These are phyloP conservation scores for Anthopleura xanthogrammica DNA, from an alignment of 92 coral and sea anemone species.

Conservation along the genomic window DNA sequence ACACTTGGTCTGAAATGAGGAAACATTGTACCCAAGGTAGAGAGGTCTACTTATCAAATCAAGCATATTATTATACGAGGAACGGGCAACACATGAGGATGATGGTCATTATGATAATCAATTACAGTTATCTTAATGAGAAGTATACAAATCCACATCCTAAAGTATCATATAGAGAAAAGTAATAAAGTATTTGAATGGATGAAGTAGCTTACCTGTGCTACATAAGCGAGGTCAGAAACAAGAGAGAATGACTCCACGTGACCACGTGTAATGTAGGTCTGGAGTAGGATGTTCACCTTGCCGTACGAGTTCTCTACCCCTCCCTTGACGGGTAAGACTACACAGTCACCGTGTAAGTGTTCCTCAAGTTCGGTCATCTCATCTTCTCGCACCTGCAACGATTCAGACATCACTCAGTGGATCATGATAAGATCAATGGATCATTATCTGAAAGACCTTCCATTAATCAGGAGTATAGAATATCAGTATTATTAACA, in stretches of 20 bases:
- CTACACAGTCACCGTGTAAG: conserved; percentile 58
- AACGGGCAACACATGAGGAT: too few relatives aligned
- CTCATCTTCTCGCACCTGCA: conserved; percentile 97
- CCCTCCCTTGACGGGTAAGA: conserved; percentile 79
- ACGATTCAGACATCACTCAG: neutral
- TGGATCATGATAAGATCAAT: too few relatives aligned
- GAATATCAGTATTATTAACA: too few relatives aligned
- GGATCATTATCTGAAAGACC: neutral
- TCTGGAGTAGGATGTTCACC: conserved; percentile 88
- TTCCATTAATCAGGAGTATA: too few relatives aligned
- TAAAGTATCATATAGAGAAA: too few relatives aligned
- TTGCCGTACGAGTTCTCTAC: conserved; percentile 91
- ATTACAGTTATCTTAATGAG: too few relatives aligned
- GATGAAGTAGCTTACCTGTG: conserved; percentile 62
- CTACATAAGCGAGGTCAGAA: conserved; percentile 89
- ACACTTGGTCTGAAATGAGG: too few relatives aligned
- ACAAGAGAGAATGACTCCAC: conserved; percentile 96
- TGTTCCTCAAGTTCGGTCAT: conserved; percentile 76
- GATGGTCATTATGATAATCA: too few relatives aligned
- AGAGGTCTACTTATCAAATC: too few relatives aligned
- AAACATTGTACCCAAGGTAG: too few relatives aligned
- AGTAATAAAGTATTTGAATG: neutral
- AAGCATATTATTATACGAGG: too few relatives aligned
- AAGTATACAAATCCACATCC: too few relatives aligned
- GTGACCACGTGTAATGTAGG: conserved; percentile 81